These are phyloP conservation scores for Oasisia sp. DNA, from an alignment of 2,888 invertebrate genomes.

Conservation along the genomic window DNA sequence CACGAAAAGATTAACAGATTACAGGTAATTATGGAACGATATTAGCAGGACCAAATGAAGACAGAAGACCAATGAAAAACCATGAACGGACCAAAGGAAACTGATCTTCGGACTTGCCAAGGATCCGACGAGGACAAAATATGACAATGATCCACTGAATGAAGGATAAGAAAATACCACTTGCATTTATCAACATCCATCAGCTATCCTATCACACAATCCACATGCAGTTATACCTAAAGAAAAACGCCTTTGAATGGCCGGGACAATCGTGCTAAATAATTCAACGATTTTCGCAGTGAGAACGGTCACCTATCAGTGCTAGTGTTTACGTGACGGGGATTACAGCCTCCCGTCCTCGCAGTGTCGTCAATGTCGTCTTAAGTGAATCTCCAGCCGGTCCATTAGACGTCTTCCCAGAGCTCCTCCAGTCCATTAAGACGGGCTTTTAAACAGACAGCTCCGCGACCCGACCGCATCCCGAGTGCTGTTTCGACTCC, in stretches of 20 bases:
- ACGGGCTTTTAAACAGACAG: not conserved
- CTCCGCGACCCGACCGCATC: not conserved
- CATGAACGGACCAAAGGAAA: no score
- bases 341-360: not conserved
- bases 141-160: not conserved
- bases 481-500: not conserved
- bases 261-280: no score
- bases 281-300: not conserved
- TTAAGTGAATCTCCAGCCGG: slow-evolving; percentile 1
- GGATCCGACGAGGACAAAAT: no score
- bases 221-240: not conserved
- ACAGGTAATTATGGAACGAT: no score
- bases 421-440: not conserved
- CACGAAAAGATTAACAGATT: no score
- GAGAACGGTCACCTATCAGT: not conserved
- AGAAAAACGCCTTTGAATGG: no score
- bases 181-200: not conserved
- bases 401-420: not conserved
- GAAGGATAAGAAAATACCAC: not conserved
- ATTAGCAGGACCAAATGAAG: no score
- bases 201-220: not conserved
- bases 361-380: not conserved
- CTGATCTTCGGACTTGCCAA: no score
- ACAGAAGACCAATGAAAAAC: no score
- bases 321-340: not conserved